Percentiles rank a stretch among this genome's conserved stretches.
phyloP scores from a whole-genome alignment of 2,888 invertebrate genomes.

The Bellardia bayeri region DNA sequence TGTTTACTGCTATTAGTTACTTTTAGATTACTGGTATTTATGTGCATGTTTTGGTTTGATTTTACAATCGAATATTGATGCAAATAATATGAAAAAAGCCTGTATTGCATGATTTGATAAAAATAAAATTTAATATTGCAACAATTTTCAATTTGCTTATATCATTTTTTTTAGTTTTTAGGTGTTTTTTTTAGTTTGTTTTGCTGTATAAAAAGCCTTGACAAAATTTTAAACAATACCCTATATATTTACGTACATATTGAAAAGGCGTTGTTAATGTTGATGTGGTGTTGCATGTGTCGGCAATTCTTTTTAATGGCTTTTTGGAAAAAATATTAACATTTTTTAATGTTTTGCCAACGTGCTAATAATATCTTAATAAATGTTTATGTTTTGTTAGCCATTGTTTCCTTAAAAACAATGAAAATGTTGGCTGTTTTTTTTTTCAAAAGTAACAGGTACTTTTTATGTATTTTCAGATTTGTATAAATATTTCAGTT shows the following conservation, averaged over 20 bases:
- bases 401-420: constrained; percentile 39
- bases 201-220: constrained; percentile 63
- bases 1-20: background rate
- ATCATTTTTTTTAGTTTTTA: background rate
- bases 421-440: constrained; percentile 21
- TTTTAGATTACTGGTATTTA: constrained; percentile 24
- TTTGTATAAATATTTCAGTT: too few relatives aligned
- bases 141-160: constrained; percentile 42
- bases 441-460: constrained; percentile 10
- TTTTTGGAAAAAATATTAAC: constrained; percentile 43
- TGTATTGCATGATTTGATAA: constrained; percentile 63
- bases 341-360: constrained; percentile 37
- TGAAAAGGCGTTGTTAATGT: constrained; percentile 61
- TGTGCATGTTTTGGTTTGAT: constrained; percentile 52
- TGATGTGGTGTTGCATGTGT: constrained; percentile 60
- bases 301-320: constrained; percentile 61
- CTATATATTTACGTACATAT: constrained; percentile 9
- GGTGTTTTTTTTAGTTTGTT: background rate
- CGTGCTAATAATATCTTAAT: constrained; percentile 55
- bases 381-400: constrained; percentile 43
- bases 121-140: constrained; percentile 38
- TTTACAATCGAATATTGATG: constrained; percentile 61
- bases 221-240: constrained; percentile 65
- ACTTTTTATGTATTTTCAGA: background rate
- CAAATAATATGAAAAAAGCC: constrained; percentile 17